Conservation (phyloP, 2,888 invertebrate species). For the Gymnocheta viridis region DNA sequence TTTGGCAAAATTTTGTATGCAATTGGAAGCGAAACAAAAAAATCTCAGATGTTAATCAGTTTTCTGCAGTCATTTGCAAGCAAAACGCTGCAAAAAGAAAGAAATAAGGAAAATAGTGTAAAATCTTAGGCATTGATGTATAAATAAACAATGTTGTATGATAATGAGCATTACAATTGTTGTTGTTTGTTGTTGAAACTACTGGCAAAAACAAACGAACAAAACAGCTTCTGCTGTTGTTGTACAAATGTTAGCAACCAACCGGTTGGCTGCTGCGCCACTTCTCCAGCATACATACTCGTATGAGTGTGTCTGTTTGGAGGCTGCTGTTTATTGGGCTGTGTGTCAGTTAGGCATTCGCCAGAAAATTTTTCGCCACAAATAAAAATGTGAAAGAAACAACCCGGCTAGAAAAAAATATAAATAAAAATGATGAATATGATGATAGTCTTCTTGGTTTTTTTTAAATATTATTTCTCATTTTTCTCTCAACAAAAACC, state of each 20-base stretch:
- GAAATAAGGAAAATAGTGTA: slow-evolving; percentile 6
- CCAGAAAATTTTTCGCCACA: slow-evolving; percentile 52
- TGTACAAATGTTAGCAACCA: neutral
- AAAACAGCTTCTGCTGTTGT: slow-evolving; percentile 19
- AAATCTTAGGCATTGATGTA: slow-evolving; percentile 54
- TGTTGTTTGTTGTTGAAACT: slow-evolving; percentile 16
- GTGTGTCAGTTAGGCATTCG: slow-evolving; percentile 64
- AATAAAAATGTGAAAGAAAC: neutral
- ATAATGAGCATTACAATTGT: slow-evolving; percentile 46
- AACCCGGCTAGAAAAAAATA: neutral
- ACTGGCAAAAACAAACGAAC: neutral
- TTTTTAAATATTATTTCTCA: slow-evolving; percentile 1
- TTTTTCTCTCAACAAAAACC: neutral
- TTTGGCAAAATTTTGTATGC: slow-evolving; percentile 20
- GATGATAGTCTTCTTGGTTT: too few relatives aligned
- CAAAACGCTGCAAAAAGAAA: neutral
- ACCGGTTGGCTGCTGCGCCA: neutral
- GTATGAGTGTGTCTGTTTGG: slow-evolving; percentile 4
- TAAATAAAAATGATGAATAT: neutral
- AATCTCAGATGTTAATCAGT: slow-evolving; percentile 48
- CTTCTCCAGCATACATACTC: neutral
- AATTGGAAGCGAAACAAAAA: neutral
- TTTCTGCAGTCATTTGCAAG: slow-evolving; percentile 33
- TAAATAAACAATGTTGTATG: slow-evolving; percentile 51
- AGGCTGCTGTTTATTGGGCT: slow-evolving; percentile 37